Evolutionary conservation across 2,797 vertebrate genomes (phyloP).

Genomic region (Crypturellus tataupa): DNA sequence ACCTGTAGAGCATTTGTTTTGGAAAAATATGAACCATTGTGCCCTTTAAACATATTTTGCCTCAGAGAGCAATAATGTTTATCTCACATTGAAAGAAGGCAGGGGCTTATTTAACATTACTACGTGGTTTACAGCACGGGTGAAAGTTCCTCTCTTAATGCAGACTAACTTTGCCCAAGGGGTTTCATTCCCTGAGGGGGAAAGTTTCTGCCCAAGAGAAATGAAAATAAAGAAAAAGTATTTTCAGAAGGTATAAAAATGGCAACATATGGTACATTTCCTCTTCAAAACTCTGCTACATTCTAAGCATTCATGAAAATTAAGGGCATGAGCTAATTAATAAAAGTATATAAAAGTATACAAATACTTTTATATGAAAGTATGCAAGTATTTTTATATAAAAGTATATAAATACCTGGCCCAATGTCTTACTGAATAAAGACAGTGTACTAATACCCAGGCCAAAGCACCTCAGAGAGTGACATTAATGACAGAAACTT

Average conservation of each 20-base stretch:
- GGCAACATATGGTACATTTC: accelerated
- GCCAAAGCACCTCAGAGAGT: not conserved
- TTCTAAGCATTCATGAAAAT: not conserved
- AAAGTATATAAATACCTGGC: not conserved
- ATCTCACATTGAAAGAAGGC: constrained; percentile 1
- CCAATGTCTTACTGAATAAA: not conserved
- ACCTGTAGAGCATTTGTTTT: constrained; percentile 46
- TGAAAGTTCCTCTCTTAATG: constrained; percentile 6
- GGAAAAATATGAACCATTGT: constrained; percentile 50
- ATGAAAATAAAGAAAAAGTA: not conserved
- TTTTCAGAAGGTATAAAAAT: not conserved
- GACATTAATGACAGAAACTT: not conserved
- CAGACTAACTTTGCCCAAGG: not conserved
- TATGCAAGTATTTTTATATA: not conserved
- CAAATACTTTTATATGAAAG: not conserved
- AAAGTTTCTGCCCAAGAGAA: not conserved
- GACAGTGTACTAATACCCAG: not conserved
- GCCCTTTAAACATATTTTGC: constrained; percentile 6
- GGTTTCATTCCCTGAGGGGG: not conserved
- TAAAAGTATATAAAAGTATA: not conserved
- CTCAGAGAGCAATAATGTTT: constrained; percentile 9
- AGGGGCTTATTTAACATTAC: constrained; percentile 23
- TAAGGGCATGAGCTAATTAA: not conserved
- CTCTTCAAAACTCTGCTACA: accelerated
- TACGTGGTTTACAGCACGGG: not conserved